Evolutionary conservation across 2,113 vertebrate species (phyloP).

Genomic region (Chelonoidis abingdonii): DNA sequence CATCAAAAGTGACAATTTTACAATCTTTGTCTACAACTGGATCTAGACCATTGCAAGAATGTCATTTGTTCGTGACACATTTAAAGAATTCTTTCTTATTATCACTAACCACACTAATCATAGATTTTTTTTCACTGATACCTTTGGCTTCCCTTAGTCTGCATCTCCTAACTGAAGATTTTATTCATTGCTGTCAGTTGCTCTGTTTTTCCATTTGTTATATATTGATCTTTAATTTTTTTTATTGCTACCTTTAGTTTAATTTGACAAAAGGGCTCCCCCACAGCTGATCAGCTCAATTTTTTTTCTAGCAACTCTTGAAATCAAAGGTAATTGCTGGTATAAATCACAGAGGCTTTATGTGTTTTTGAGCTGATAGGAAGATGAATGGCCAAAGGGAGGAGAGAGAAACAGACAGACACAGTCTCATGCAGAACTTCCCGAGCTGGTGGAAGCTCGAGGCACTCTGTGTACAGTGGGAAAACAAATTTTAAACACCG

Average conservation of each 20-base stretch:
- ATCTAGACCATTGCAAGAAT: neutral
- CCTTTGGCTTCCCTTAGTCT: neutral
- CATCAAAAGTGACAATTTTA: neutral
- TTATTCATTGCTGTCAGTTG: neutral
- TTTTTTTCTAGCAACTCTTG: accelerated
- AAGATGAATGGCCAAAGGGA: neutral
- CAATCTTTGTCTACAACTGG: neutral
- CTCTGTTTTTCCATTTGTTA: neutral
- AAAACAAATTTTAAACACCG: neutral
- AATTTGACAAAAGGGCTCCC: neutral
- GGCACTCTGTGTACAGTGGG: neutral
- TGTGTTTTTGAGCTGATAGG: accelerated
- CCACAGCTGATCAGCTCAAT: neutral
- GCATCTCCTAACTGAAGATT: neutral
- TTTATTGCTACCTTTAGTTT: neutral
- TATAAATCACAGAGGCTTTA: accelerated
- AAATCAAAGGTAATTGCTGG: accelerated
- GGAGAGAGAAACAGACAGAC: neutral
- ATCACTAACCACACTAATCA: neutral
- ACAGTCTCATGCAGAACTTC: neutral
- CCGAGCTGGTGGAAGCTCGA: neutral
- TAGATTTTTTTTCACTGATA: neutral
- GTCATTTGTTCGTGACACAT: neutral
- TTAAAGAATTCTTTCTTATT: neutral
- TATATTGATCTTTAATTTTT: neutral